These are phyloP conservation scores for Xiphophorus hellerii DNA, from an alignment of 2,113 vertebrate genomes.

Conservation along the genomic window DNA sequence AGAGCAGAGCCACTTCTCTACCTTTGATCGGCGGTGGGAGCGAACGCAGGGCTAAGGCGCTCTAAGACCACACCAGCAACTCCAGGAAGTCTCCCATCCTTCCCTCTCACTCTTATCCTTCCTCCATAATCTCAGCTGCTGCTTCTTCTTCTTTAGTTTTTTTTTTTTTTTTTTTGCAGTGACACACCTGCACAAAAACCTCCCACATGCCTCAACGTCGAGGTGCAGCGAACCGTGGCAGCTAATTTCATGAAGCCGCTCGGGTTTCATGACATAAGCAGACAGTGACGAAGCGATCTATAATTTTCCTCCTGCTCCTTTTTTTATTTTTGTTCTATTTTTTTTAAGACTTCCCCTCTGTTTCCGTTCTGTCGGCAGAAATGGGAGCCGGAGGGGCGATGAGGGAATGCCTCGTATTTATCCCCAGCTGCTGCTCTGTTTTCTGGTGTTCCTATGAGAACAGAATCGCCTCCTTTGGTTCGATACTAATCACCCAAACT, in stretches of 20 bases:
- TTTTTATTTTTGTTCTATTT: no score
- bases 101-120: slow-evolving; percentile 8
- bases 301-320: slow-evolving; percentile 67
- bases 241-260: slow-evolving; percentile 57
- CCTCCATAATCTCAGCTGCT: not conserved
- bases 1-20: slow-evolving; percentile 68
- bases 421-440: slow-evolving; percentile 23
- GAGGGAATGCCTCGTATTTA: slow-evolving; percentile 65
- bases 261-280: slow-evolving; percentile 71
- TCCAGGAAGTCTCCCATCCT: slow-evolving; percentile 32
- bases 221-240: slow-evolving; percentile 28
- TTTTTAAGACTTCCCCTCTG: slow-evolving; percentile 58
- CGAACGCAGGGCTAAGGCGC: slow-evolving; percentile 52
- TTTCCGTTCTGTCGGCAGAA: slow-evolving; percentile 65
- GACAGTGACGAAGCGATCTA: slow-evolving; percentile 64
- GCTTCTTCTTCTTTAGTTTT: not conserved
- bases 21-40: slow-evolving; percentile 72
- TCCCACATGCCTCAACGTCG: slow-evolving; percentile 56
- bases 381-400: slow-evolving; percentile 50
- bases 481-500: slow-evolving; percentile 16
- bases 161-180: not conserved
- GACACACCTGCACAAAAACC: slow-evolving; percentile 33
- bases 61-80: slow-evolving; percentile 56
- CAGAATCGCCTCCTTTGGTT: not conserved
- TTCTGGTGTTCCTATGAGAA: not conserved